Evolutionary conservation across 2,888 invertebrate genomes (phyloP), one percentile per base, ranked within the genome.

Genomic region (Raillietiella orientalis): DNA sequence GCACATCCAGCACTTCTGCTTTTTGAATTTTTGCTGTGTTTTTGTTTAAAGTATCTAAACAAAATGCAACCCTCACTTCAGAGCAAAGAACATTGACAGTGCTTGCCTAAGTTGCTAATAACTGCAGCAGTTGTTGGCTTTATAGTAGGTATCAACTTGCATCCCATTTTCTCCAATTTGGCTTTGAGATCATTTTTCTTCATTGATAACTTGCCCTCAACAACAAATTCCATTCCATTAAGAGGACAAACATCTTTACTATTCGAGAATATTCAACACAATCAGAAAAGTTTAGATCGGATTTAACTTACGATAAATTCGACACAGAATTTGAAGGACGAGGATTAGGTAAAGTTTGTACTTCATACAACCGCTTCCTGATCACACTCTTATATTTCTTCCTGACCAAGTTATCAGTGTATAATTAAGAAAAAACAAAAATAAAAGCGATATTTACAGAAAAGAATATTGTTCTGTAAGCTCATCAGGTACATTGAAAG

Each of bases 221-320:
- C 41, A 20, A 61, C 61, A 46, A 87, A 71, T 38, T 65, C 61
- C 45, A 79, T 59, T 31, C 69, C 62, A 36, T 66, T 66, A 12
- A 84, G 43, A 2, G 50, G 48, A 26, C n/a, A n/a, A n/a, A n/a
- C n/a, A n/a, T n/a, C n/a, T n/a, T n/a, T n/a, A n/a, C n/a, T n/a
- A n/a, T n/a, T n/a, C n/a, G n/a, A n/a, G n/a, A n/a, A n/a, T n/a
- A n/a, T n/a, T n/a, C n/a, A n/a, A n/a, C n/a, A n/a, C n/a, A n/a
- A n/a, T n/a, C n/a, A n/a, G n/a, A n/a, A n/a, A n/a, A n/a, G n/a
- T n/a, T n/a, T n/a, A n/a, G n/a, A n/a, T n/a, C n/a, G n/a, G n/a
- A n/a, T n/a, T n/a, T n/a, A n/a, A n/a, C n/a, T n/a, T n/a, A n/a
- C n/a, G n/a, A n/a, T n/a, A n/a, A n/a, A n/a, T n/a, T n/a, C n/a